Evolutionary conservation across 2,888 invertebrate genomes (phyloP).

Genomic region (Pseudococcus longispinus): DNA sequence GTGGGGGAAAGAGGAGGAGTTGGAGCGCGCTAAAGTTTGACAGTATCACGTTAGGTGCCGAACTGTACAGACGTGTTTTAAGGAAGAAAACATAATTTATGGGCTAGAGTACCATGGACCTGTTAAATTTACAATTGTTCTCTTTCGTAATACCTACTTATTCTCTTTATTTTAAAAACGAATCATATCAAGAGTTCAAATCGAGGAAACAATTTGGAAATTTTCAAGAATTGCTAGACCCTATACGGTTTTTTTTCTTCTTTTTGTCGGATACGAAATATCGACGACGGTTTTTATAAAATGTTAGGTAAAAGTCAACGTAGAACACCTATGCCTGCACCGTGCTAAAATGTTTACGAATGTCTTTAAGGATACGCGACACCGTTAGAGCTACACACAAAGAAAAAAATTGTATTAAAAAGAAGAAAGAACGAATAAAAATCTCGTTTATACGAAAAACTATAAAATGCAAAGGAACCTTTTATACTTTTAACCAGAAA

Average conservation of each 20-base stretch:
- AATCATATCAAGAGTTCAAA: too few species aligned
- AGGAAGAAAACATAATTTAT: too few species aligned
- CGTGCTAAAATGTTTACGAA: not conserved
- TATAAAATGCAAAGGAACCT: not conserved
- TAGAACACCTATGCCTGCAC: not conserved
- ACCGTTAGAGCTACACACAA: not conserved
- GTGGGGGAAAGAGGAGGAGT: not conserved
- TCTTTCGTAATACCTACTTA: too few species aligned
- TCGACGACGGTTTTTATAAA: not conserved
- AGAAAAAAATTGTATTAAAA: not conserved
- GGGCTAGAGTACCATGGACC: too few species aligned
- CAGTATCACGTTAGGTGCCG: not conserved
- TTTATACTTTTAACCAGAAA: not conserved
- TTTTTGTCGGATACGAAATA: not conserved
- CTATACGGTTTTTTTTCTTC: too few species aligned
- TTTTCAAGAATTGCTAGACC: not conserved
- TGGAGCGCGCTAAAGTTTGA: not conserved
- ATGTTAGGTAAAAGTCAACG: not conserved
- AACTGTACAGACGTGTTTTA: too few species aligned
- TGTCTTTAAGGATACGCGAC: not conserved
- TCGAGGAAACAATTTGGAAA: too few species aligned
- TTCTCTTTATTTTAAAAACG: too few species aligned
- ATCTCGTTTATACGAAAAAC: not conserved
- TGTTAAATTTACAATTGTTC: too few species aligned
- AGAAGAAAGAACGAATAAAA: not conserved